A percentile compares a stretch with the other conserved stretches of the same genome.
Conservation (phyloP, 1,140 invertebrate species). For the Augochlora pura region DNA sequence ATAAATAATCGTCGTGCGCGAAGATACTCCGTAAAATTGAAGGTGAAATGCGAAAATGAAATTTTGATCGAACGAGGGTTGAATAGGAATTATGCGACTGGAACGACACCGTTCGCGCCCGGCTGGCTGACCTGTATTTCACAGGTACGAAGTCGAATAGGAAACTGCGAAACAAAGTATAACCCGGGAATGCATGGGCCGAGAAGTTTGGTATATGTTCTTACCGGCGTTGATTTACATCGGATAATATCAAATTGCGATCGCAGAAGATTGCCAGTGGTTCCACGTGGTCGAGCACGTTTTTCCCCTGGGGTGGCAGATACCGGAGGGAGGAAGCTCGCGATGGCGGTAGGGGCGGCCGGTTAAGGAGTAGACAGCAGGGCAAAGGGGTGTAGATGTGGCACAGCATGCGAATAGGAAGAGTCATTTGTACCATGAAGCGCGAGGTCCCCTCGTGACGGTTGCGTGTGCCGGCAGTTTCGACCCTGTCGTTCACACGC, state of each 20-base stretch:
- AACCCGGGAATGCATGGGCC: not conserved
- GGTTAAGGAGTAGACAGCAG: constrained; percentile 23
- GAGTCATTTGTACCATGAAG: constrained; percentile 78
- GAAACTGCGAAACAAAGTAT: not conserved
- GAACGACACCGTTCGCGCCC: too few species aligned
- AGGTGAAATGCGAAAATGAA: too few species aligned
- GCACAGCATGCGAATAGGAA: constrained; percentile 43
- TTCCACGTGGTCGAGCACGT: constrained; percentile 23
- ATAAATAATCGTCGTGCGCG: too few species aligned
- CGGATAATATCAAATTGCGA: constrained; percentile 52
- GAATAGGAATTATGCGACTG: too few species aligned
- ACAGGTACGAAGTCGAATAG: constrained; percentile 4
- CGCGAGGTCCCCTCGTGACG: constrained; percentile 72
- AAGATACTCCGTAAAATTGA: too few species aligned
- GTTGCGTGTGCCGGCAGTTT: constrained; percentile 74
- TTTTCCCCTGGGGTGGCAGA: constrained; percentile 7
- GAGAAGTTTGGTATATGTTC: not conserved
- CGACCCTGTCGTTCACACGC: constrained; percentile 75
- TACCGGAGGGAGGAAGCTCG: not conserved
- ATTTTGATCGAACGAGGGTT: too few species aligned
- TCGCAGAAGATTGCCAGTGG: constrained; percentile 46
- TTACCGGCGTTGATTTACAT: constrained; percentile 27
- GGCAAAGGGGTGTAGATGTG: constrained; percentile 9
- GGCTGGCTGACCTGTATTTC: not conserved
- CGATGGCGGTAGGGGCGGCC: constrained; percentile 8